Percentiles rank a stretch among this genome's conserved stretches.
Conservation (phyloP, 2,888 invertebrate genomes). For the Rhimphoctona megacephalus region DNA sequence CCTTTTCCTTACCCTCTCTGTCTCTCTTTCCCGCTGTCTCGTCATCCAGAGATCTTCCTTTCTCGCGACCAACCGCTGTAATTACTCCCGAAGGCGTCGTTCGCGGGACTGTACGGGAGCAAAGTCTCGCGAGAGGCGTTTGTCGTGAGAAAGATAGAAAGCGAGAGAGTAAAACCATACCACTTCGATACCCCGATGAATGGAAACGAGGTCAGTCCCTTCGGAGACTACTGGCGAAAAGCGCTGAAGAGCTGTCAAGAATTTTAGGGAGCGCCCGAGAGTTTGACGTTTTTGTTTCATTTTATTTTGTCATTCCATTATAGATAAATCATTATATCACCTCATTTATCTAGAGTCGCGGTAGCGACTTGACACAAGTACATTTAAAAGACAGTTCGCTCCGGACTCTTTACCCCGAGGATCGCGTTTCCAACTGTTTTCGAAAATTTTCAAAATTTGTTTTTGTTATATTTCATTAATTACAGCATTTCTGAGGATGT, state of each 20-base stretch:
- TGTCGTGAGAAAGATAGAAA: constrained; percentile 19
- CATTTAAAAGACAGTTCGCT: too few species aligned
- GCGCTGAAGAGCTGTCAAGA: neutral
- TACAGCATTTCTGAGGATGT: too few species aligned
- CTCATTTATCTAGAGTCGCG: too few species aligned
- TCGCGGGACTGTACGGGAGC: constrained; percentile 64
- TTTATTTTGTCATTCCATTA: constrained; percentile 1
- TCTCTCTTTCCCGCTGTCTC: constrained; percentile 46
- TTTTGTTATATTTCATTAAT: too few species aligned
- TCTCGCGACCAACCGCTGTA: constrained; percentile 73
- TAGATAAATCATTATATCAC: neutral
- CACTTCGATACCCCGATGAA: constrained; percentile 50
- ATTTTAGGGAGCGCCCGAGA: constrained; percentile 37
- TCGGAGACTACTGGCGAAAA: constrained; percentile 26
- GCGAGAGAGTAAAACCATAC: neutral
- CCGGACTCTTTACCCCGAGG: too few species aligned
- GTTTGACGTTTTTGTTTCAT: constrained; percentile 7
- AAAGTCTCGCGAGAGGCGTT: constrained; percentile 53
- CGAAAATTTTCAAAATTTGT: too few species aligned
- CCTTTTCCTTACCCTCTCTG: constrained; percentile 13
- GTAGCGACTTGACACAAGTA: too few species aligned
- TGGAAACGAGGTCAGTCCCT: constrained; percentile 60
- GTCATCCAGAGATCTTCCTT: constrained; percentile 65
- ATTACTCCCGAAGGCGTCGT: constrained; percentile 76
- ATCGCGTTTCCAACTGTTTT: too few species aligned